Percentiles rank a stretch among this genome's conserved stretches.
Conservation (phyloP, 2,888 invertebrate species). For the Linnaemya vulpina region DNA sequence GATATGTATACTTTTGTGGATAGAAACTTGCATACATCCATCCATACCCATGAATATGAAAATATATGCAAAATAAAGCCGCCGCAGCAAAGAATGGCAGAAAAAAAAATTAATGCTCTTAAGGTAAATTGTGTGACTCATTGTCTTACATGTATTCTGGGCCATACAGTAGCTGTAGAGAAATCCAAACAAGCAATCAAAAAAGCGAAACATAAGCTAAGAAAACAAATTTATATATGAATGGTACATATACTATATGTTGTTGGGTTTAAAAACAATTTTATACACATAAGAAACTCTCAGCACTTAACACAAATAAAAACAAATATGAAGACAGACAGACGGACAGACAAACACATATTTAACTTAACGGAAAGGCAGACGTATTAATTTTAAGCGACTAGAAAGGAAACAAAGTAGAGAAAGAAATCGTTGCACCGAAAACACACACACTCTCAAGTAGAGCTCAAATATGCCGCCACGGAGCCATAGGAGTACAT, state of each 20-base stretch:
- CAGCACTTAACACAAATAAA: slow-evolving; percentile 54
- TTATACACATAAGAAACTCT: not conserved
- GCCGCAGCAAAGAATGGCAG: not conserved
- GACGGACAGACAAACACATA: slow-evolving; percentile 19
- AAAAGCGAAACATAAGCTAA: slow-evolving; percentile 46
- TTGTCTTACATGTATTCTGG: slow-evolving; percentile 35
- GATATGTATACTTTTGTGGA: not conserved
- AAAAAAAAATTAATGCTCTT: slow-evolving; percentile 7
- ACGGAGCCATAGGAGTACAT: slow-evolving; percentile 22
- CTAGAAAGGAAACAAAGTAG: slow-evolving; percentile 65
- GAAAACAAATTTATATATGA: slow-evolving; percentile 39
- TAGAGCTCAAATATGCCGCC: slow-evolving; percentile 17
- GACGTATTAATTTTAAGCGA: slow-evolving; percentile 61
- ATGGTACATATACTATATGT: not conserved
- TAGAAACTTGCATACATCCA: too few species aligned
- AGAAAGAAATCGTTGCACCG: slow-evolving; percentile 53
- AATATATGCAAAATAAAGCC: slow-evolving; percentile 52
- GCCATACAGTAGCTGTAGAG: slow-evolving; percentile 52
- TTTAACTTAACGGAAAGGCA: slow-evolving; percentile 40
- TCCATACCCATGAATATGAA: not conserved
- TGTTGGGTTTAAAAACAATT: slow-evolving; percentile 28
- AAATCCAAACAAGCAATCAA: slow-evolving; percentile 46
- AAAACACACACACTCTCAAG: not conserved
- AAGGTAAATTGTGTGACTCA: slow-evolving; percentile 58
- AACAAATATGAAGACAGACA: slow-evolving; percentile 31